A percentile compares a stretch with the other conserved stretches of the same genome.
Conservation (phyloP, 2,888 invertebrate species). For the Lepidocyrtoides sp. region DNA sequence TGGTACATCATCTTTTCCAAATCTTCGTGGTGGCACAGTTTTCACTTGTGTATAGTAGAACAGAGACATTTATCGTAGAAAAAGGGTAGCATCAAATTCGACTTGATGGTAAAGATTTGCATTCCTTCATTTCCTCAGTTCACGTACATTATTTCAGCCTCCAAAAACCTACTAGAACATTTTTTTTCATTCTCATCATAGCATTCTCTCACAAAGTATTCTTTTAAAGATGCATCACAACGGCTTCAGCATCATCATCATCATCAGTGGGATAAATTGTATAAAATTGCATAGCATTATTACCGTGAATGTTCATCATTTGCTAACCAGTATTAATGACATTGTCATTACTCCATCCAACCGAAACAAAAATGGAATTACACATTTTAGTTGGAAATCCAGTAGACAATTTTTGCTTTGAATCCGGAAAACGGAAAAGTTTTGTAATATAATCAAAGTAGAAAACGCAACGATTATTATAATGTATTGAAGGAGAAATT, state of each 20-base stretch:
- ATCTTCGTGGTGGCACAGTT: background rate
- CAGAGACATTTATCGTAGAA: background rate
- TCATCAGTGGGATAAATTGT: conserved; percentile 55
- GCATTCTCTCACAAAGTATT: background rate
- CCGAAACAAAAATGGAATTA: conserved; percentile 13
- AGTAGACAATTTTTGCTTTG: background rate
- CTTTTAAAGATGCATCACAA: background rate
- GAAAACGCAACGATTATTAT: conserved; percentile 31
- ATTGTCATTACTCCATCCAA: conserved; percentile 36
- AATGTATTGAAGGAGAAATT: conserved; percentile 46
- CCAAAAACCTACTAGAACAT: no score
- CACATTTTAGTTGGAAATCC: conserved; percentile 5
- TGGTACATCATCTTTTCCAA: background rate
- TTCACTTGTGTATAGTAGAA: no score
- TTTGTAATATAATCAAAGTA: background rate
- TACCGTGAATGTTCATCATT: background rate
- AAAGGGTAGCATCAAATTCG: background rate
- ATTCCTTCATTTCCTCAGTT: conserved; percentile 33
- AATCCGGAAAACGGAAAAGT: background rate
- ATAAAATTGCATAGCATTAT: conserved; percentile 48
- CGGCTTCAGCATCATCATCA: background rate
- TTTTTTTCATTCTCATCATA: background rate
- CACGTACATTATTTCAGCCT: background rate
- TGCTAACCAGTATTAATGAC: conserved; percentile 50
- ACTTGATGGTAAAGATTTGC: conserved; percentile 29